phyloP scores from a whole-genome alignment of 2,113 vertebrate genomes.

The Chaetodon trifascialis region DNA sequence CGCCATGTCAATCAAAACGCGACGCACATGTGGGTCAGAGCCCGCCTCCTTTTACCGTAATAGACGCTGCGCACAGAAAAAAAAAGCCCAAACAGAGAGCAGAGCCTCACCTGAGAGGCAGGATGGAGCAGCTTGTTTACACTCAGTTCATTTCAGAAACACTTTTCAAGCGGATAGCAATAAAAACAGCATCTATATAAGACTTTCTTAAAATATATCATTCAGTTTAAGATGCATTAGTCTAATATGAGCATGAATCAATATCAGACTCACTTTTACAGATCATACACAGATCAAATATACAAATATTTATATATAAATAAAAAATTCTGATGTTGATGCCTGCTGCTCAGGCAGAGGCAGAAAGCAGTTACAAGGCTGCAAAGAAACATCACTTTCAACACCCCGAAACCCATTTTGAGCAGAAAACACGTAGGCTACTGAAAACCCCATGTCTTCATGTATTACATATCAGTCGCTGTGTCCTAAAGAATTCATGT shows the following conservation, averaged over 20 bases:
- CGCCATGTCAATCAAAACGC: slow-evolving; percentile 84
- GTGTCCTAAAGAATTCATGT: not conserved
- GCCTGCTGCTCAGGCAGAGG: too few relatives aligned
- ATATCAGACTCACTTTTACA: not conserved
- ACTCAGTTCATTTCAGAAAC: not conserved
- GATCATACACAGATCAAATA: too few relatives aligned
- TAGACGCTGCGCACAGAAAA: not conserved
- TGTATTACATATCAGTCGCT: not conserved
- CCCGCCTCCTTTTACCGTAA: slow-evolving; percentile 80
- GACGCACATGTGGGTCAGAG: slow-evolving; percentile 78
- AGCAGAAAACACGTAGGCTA: not conserved
- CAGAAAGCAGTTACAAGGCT: not conserved
- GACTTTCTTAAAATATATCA: not conserved
- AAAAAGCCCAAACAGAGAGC: slow-evolving; percentile 25
- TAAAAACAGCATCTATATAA: not conserved
- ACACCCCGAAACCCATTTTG: not conserved
- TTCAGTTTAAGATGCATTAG: not conserved
- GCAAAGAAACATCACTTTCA: not conserved
- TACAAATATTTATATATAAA: too few relatives aligned
- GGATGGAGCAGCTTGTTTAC: not conserved
- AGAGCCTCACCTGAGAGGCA: not conserved
- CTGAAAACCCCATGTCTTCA: not conserved
- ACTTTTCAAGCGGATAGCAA: too few relatives aligned
- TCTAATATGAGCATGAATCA: not conserved
- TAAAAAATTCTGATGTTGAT: too few relatives aligned